Conservation (phyloP, 1,140 invertebrate species). For the Brachionus rubens region DNA sequence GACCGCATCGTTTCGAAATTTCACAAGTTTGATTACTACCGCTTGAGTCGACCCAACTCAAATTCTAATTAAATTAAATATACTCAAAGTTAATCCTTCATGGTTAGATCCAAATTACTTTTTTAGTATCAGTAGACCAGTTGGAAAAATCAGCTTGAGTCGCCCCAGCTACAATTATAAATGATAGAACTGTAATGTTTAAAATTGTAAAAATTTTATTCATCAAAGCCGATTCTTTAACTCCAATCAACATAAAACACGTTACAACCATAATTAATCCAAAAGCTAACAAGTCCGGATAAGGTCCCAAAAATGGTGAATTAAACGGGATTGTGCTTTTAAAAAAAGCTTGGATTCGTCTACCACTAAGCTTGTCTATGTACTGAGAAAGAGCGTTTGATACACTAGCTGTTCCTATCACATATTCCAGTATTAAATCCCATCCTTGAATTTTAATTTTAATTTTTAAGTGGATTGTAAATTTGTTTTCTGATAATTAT, state of each 20-base stretch:
- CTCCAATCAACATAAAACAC: constrained; percentile 68
- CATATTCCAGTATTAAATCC: constrained; percentile 83
- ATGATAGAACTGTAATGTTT: constrained; percentile 54
- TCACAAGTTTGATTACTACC: constrained; percentile 8
- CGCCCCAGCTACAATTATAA: constrained; percentile 58
- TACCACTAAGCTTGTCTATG: constrained; percentile 51
- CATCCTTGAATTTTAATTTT: constrained; percentile 62
- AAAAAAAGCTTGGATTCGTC: constrained; percentile 53
- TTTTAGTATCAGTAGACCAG: constrained; percentile 53
- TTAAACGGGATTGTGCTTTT: constrained; percentile 60
- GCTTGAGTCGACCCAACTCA: neutral
- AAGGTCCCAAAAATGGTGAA: constrained; percentile 64
- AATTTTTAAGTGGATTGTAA: neutral
- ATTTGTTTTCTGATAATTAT: neutral
- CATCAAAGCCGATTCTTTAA: constrained; percentile 67
- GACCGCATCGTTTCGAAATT: neutral
- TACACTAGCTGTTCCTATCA: constrained; percentile 67
- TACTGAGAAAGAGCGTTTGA: constrained; percentile 34
- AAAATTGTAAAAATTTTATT: constrained; percentile 54
- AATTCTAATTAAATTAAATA: constrained; percentile 15
- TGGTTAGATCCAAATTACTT: neutral
- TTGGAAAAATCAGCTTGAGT: constrained; percentile 58
- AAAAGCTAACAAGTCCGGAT: constrained; percentile 77
- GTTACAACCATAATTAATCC: constrained; percentile 48
- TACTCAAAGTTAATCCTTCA: neutral